Evolutionary conservation across 2,888 invertebrate genomes (phyloP), one percentile per base, ranked within the genome.

Genomic region (Zygogramma bicolorata): DNA sequence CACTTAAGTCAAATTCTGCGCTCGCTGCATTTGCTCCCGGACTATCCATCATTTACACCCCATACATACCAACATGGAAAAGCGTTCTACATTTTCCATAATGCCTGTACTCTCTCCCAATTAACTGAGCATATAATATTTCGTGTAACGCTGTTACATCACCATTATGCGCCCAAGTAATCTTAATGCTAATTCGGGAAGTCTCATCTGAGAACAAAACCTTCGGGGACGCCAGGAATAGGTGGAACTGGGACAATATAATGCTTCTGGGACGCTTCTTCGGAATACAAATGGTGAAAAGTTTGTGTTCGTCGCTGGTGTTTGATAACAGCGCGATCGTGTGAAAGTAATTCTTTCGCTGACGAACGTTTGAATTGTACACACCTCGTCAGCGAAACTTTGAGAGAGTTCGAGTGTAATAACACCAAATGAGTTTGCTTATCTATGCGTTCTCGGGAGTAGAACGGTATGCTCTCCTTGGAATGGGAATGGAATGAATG

Each of bases 261-360:
- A 67, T 67, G 71, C 67, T 71, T 59, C 49, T 31, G 67, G 42
- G 59, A 57, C 61, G 67, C 66, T 58, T 66, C 62, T 67, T 31
- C 61, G 46, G 71, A 71, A 71, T 71, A 71, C 71, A 67, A 71
- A 71, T 71, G 67, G 29, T 42, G 25, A 62, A 46, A 71, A 71
- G 46, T 71, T 71, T 67, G 42, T 49, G 67, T 46, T 46, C 10
- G 46, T 46, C 46, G 46, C 3, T 10, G 46, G 46, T 46, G 46
- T 69, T 71, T 67, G 71, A 62, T 68, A 63, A 68, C 53, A 34
- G 61, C 22, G 49, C 40, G 59, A 66, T 65, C 27, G 53, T 25
- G 38, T 38, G 38, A 22, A 61, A 67, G 63, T 42, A 67, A 67
- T 66, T 67, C 71, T 71, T 57, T 57, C 62, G 3, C 58, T 57